Evolutionary conservation across 2,888 invertebrate species (phyloP), one percentile per base, ranked within the genome.

Genomic region (Perizoma flavofasciatum): DNA sequence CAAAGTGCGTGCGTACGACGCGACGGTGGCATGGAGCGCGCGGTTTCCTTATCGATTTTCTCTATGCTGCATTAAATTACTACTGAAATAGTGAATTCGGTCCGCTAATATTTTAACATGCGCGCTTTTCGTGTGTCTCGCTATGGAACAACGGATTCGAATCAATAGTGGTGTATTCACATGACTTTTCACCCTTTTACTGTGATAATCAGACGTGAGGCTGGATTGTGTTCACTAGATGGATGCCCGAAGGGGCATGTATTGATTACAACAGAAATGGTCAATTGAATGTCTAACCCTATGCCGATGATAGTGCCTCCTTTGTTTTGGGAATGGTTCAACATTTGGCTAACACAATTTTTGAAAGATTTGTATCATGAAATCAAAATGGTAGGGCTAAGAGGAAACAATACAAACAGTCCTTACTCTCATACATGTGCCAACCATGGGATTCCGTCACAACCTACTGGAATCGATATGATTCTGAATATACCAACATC

Each of bases 11-110:
- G 77, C 76, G 79, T 77, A 72, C 71, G 78, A 79, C 81, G 22
- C 22, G 22, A 75, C 82, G 83, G 83, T 85, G 84, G 83, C 83
- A 84, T 83, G 85, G 84, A 84, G 81, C 85, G 85, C 85, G 85
- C 82, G 79, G 87, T 86, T 86, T 85, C 85, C 85, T 87, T 91
- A 91, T 91, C 89, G 91, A 91, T 91, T 91, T 90, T 91, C 88
- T 85, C 85, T 82, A 85, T 88, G 86, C 91, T 87, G 91, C 89
- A 90, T 88, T 87, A 88, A 86, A 86, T 85, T 83, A 85, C 83
- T 81, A 81, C 83, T 85, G 79, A 82, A 85, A 85, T 82, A 78
- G 86, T 86, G 87, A 84, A 82, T 86, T 83, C 82, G 86, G 84
- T 78, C 76, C 81, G 82, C 82, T 83, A 83, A 82, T 77, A 79